phyloP scores from a whole-genome alignment of 2,797 vertebrate species.

The Hypotaenidia okinawae region DNA sequence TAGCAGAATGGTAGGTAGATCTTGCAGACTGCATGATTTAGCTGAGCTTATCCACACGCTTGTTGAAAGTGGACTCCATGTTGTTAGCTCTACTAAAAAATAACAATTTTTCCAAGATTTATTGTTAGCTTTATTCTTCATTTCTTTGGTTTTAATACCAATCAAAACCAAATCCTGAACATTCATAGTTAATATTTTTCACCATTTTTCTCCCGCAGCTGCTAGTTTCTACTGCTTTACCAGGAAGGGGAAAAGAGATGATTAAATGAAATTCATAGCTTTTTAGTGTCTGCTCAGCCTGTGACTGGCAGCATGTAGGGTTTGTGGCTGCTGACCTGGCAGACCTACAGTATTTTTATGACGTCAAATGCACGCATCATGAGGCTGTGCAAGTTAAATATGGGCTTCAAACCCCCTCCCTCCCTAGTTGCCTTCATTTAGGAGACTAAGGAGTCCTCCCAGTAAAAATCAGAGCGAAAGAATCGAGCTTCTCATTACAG shows the following conservation, averaged over 20 bases:
- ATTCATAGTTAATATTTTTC: neutral
- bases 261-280: constrained; percentile 51
- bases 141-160: neutral
- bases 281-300: constrained; percentile 12
- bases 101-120: neutral
- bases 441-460: neutral
- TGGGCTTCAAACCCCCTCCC: neutral
- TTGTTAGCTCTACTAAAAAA: neutral
- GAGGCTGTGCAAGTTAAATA: constrained; percentile 6
- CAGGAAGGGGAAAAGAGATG: neutral
- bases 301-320: neutral
- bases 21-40: neutral
- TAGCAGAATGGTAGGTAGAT: neutral
- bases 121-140: neutral
- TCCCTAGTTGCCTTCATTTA: neutral
- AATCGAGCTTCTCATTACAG: neutral
- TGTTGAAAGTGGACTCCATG: neutral
- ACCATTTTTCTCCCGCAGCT: neutral
- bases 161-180: neutral
- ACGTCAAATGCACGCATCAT: constrained; percentile 2
- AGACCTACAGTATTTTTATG: constrained; percentile 9
- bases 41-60: neutral
- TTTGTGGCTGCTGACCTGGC: constrained; percentile 52
- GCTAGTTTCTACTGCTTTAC: neutral
- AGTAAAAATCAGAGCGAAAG: neutral